Base-by-base conservation (phyloP, 2,797 vertebrate genomes). In the Carduelis carduelis region DNA sequence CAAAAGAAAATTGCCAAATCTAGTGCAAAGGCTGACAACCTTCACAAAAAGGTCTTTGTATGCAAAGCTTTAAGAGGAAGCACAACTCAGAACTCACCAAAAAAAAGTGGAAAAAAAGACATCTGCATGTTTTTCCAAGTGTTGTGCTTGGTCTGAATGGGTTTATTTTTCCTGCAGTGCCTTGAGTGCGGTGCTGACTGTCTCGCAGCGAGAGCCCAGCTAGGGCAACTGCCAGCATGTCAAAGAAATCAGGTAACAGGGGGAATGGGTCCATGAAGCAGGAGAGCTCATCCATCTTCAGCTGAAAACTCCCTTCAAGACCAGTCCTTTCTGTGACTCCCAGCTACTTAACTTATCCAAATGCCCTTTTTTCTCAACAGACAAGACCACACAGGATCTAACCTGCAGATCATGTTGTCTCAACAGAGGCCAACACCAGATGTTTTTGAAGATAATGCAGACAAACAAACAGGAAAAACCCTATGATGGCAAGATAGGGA, bases 201-300 rank as follows among this genome's bases (percentile, higher is more conserved):
- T 95, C 95, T 97, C 95, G 1, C 80, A 89, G 96, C 20, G 0
- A 97, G 95, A 97, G 74, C 70, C 66, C 78, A 32, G 59, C 60
- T 20, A 53, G 90, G 76, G 65, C 34, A 8, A 71, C 79, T 95
- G 83, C 96, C 93, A 87, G 68, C 69, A 87, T 46, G 92, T 91
- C 84, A 93, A 89, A 86, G 57, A 90, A 95, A 74, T 80, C 89
- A 85, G 94, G 95, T 88, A 95, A 94, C 84, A 17, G 35, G 34
- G 77, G 78, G 92, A 95, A 74, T 0, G 26, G 95, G 81, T 90
- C 95, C 92, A 77, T 32, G 30, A 83, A 78, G 34, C 77, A 91
- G 94, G 70, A 89, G 78, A 96, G 88, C 87, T 96, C 93, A 97
- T 97, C 97, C 95, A 96, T 98, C 97, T 97, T 97, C 87, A 91